Conservation (phyloP, 2,888 invertebrate species). For the Hirtodrosophila cameraria region DNA sequence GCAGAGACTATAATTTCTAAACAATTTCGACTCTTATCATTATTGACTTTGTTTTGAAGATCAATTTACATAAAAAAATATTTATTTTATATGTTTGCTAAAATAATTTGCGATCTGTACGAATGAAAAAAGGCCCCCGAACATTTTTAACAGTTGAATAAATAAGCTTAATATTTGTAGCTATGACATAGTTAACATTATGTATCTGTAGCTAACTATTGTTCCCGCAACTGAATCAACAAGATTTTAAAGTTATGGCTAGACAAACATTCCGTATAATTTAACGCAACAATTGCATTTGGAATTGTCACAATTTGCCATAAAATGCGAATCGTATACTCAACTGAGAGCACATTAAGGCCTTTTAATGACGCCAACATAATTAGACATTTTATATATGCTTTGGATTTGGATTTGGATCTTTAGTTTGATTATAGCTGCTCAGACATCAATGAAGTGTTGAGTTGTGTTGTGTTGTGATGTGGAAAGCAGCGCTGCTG, state of each 20-base stretch:
- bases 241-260: neutral
- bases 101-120: constrained; percentile 14
- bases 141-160: neutral
- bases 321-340: constrained; percentile 16
- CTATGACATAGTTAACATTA: constrained; percentile 1
- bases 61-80: neutral
- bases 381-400: constrained; percentile 27
- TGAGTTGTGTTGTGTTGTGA: too few relatives aligned
- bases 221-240: constrained; percentile 37
- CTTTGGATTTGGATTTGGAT: too few relatives aligned
- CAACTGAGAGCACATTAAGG: constrained; percentile 20
- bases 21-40: too few relatives aligned
- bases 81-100: constrained; percentile 15
- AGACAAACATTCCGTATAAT: constrained; percentile 10
- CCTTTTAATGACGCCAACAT: constrained; percentile 29
- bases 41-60: neutral
- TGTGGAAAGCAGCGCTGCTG: constrained; percentile 54
- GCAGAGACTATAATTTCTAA: too few relatives aligned
- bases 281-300: neutral
- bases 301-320: constrained; percentile 16
- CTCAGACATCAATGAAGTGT: constrained; percentile 38
- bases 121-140: neutral
- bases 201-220: constrained; percentile 11
- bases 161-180: constrained; percentile 1
- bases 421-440: neutral